These are phyloP conservation scores for Cremastobaeus sp. DNA, from an alignment of 2,888 invertebrate genomes.

Conservation along the genomic window DNA sequence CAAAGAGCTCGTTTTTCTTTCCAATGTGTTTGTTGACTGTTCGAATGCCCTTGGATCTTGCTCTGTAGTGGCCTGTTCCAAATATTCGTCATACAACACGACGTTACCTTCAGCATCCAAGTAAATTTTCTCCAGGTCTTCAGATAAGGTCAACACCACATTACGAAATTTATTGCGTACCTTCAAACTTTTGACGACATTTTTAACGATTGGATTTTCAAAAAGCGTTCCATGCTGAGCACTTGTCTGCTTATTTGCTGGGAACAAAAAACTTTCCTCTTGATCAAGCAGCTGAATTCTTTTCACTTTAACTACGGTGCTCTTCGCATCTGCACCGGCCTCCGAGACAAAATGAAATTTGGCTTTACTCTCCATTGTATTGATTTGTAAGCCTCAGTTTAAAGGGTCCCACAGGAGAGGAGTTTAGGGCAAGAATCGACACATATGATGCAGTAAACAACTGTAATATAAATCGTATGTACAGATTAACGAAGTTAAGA, in stretches of 20 bases:
- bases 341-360: constrained; percentile 17
- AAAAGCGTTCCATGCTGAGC: not conserved
- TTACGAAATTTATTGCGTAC: too few relatives aligned
- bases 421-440: too few relatives aligned
- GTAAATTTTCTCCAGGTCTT: constrained; percentile 47
- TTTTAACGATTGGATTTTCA: constrained; percentile 8
- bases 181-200: constrained; percentile 9
- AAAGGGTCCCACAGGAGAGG: too few relatives aligned
- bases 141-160: constrained; percentile 52
- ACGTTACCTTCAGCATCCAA: constrained; percentile 60
- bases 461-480: too few relatives aligned
- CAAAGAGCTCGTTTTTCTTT: constrained; percentile 36
- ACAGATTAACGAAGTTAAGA: too few relatives aligned
- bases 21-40: constrained; percentile 15
- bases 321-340: constrained; percentile 27
- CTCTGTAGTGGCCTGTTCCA: constrained; percentile 17
- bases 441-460: too few relatives aligned
- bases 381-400: constrained; percentile 5
- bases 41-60: constrained; percentile 13
- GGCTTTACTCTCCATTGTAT: constrained; percentile 19
- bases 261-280: constrained; percentile 53
- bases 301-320: too few relatives aligned
- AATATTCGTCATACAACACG: constrained; percentile 41
- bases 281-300: constrained; percentile 54
- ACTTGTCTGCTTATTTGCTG: constrained; percentile 33